Evolutionary conservation across 1,140 invertebrate species (phyloP).

Genomic region (Listronotus oregonensis): DNA sequence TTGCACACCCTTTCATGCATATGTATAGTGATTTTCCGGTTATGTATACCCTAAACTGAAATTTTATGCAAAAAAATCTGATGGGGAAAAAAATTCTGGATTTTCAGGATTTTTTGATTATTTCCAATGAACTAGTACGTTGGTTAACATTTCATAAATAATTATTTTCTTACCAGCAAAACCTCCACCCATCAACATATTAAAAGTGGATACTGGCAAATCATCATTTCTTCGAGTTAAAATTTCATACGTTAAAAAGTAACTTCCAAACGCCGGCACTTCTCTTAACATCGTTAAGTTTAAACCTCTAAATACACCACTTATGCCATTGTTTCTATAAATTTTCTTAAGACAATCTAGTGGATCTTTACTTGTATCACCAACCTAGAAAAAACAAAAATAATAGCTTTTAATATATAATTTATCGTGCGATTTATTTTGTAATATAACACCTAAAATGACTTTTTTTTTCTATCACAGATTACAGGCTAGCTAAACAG

Average conservation of each 20-base stretch:
- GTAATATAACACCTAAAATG: no score
- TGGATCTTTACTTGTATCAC: conserved; percentile 58
- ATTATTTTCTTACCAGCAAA: conserved; percentile 58
- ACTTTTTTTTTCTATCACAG: no score
- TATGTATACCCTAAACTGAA: no score
- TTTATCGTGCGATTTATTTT: not conserved
- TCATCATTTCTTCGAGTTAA: conserved; percentile 60
- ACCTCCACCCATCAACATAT: conserved; percentile 79
- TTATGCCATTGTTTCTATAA: conserved; percentile 65
- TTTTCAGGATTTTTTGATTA: no score
- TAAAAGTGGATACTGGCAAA: conserved; percentile 59
- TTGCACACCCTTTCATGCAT: no score
- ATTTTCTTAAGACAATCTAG: conserved; percentile 70
- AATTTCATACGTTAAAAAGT: conserved; percentile 77
- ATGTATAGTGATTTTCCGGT: no score
- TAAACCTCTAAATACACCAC: conserved; percentile 76
- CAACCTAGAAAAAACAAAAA: conserved; percentile 24
- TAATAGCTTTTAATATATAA: not conserved
- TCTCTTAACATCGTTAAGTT: conserved; percentile 77
- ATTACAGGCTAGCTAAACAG: no score
- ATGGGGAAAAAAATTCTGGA: no score
- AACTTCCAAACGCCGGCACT: conserved; percentile 72
- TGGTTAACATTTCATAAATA: no score
- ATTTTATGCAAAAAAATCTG: no score
- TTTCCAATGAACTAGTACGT: no score